Conservation (phyloP, 2,113 vertebrate species). For the Brachyistius frenatus region DNA sequence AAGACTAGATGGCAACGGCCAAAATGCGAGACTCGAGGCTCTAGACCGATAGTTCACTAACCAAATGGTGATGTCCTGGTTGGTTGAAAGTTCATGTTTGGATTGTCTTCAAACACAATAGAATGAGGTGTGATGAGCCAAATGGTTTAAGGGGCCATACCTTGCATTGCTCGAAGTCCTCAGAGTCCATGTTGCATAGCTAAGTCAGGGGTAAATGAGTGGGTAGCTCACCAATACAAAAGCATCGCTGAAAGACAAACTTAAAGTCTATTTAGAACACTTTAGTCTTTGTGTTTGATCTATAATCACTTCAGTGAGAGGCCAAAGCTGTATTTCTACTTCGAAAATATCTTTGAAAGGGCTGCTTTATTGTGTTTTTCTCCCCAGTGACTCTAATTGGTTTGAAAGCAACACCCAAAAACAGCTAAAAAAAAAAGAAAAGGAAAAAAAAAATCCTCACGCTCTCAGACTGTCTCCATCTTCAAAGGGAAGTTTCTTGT, state of each 20-base stretch:
- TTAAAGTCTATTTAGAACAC: background rate
- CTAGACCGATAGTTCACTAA: no score
- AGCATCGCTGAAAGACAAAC: background rate
- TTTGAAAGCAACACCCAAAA: slow-evolving; percentile 48
- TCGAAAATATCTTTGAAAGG: slow-evolving; percentile 33
- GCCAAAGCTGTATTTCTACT: slow-evolving; percentile 15
- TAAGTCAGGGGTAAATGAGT: background rate
- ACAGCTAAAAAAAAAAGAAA: slow-evolving; percentile 20
- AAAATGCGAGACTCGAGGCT: no score
- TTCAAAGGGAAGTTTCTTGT: slow-evolving; percentile 59
- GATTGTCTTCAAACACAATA: background rate
- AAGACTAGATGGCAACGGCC: no score
- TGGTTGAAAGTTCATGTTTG: no score
- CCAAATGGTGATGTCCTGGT: no score
- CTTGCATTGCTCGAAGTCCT: background rate
- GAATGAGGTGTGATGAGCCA: background rate
- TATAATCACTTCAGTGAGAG: slow-evolving; percentile 6
- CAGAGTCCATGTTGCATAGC: no score
- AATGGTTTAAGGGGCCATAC: background rate
- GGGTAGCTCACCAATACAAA: background rate
- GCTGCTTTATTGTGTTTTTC: slow-evolving; percentile 25
- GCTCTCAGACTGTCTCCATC: slow-evolving; percentile 22
- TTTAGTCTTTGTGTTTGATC: slow-evolving; percentile 16
- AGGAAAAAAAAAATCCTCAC: slow-evolving; percentile 12
- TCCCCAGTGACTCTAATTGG: slow-evolving; percentile 33